phyloP scores from a whole-genome alignment of 2,888 invertebrate genomes.

The Athalia cordata region DNA sequence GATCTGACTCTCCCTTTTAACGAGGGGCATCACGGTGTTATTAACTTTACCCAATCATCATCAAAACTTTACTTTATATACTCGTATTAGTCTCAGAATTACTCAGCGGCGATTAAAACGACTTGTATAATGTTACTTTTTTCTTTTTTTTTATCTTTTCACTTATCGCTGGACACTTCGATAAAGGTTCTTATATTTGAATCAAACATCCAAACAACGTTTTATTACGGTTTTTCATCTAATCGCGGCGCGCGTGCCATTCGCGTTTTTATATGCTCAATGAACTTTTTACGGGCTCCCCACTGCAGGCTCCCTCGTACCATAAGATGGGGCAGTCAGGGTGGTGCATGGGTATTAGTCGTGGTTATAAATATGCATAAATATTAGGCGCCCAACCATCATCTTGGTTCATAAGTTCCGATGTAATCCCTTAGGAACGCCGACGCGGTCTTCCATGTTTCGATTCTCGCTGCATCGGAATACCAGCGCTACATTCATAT shows the following conservation, averaged over 20 bases:
- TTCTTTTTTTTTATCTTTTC: not conserved
- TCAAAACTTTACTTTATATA: conserved; percentile 34
- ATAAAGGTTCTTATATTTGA: too few relatives aligned
- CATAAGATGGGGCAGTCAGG: too few relatives aligned
- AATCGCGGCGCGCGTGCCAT: too few relatives aligned
- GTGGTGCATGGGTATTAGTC: not conserved
- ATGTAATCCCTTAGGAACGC: conserved; percentile 1
- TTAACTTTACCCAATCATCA: conserved; percentile 31
- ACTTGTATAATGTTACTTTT: not conserved
- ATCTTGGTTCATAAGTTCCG: not conserved
- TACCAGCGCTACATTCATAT: conserved; percentile 50
- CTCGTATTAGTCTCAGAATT: not conserved
- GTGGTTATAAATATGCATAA: conserved; percentile 21
- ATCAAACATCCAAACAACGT: too few relatives aligned
- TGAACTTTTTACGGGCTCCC: too few relatives aligned
- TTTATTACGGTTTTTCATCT: too few relatives aligned
- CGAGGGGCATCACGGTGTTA: not conserved
- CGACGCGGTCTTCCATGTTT: conserved; percentile 40
- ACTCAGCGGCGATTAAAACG: not conserved
- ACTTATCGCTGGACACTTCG: too few relatives aligned
- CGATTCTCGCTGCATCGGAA: not conserved
- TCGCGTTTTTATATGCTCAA: too few relatives aligned
- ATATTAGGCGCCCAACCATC: not conserved
- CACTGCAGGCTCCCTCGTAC: too few relatives aligned
- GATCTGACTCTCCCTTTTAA: conserved; percentile 40